Evolutionary conservation across 2,797 vertebrate genomes (phyloP).

Genomic region (Enteromius viviparus): DNA sequence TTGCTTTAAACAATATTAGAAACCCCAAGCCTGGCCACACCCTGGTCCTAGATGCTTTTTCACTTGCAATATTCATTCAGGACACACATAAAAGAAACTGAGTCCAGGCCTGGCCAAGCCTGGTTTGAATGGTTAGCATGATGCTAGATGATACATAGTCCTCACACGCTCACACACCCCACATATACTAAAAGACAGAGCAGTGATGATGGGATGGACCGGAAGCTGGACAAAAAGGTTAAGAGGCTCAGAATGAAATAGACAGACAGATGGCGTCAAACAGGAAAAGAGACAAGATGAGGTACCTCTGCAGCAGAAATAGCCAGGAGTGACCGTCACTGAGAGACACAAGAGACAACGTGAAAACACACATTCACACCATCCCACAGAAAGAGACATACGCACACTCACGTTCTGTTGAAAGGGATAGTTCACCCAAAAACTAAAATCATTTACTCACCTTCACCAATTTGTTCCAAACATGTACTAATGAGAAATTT

Average conservation of each 20-base stretch:
- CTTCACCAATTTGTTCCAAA: neutral
- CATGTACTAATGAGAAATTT: constrained; percentile 1
- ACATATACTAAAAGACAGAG: constrained; percentile 55
- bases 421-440: constrained; percentile 22
- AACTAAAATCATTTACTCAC: constrained; percentile 3
- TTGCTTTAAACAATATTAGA: constrained; percentile 67
- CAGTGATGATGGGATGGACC: constrained; percentile 52
- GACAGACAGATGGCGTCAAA: constrained; percentile 49
- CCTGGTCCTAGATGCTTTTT: constrained; percentile 68
- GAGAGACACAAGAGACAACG: constrained; percentile 84
- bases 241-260: constrained; percentile 48
- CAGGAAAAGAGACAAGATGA: constrained; percentile 62
- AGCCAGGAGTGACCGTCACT: constrained; percentile 86
- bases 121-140: constrained; percentile 70
- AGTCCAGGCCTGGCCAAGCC: constrained; percentile 71
- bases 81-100: constrained; percentile 49
- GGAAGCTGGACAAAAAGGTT: constrained; percentile 48
- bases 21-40: constrained; percentile 74
- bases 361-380: constrained; percentile 64
- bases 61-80: constrained; percentile 48
- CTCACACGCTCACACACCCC: constrained; percentile 36
- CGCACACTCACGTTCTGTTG: constrained; percentile 38
- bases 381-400: constrained; percentile 36
- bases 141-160: constrained; percentile 61
- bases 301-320: constrained; percentile 88